Base-by-base conservation (phyloP, 2,797 vertebrate genomes). In the Argyrosomus regius region DNA sequence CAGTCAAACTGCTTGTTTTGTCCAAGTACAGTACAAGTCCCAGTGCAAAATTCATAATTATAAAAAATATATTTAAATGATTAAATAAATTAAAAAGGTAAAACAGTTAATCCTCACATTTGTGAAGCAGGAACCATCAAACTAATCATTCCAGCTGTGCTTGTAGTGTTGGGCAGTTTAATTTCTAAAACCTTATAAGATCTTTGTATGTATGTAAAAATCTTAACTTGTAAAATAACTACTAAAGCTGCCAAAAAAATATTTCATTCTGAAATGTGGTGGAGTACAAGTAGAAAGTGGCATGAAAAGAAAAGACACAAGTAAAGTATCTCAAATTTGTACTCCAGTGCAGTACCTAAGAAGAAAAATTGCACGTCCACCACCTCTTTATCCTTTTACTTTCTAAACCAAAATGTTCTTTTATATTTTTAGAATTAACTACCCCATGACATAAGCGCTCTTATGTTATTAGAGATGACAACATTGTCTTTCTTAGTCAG, bases 401-500 rank as follows among this genome's bases (percentile, higher is more conserved):
- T 73, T 41, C 0, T 56, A 45, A 70, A 70, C 52, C 10, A 48
- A 77, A 50, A 17, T 8, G 13, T 50, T 50, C 7, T 64, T 53
- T n/a, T 3, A 13, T 26, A 13, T 43, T 43, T 64, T 53, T 16
- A 1, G 13, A 11, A 48, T 28, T 1, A 41, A 52, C 28, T 11
- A 48, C 22, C 8, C 4, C 7, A 17, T 54, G 22, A 35, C 24
- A 41, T 26, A 45, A 62, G 31, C 6, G 28, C 24, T 26, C 46
- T 45, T 20, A 35, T 2, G 0, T 31, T 13, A 48, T 75, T 6
- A 65, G 11, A 70, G 13, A 43, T 50, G 39, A 31, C 52, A 79
- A 68, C 53, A 46, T 63, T 22, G 11, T 0, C 53, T 73, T 75
- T 78, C 57, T 67, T 69, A 73, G 57, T 66, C 58, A 12, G 26